Percentiles rank a stretch among this genome's conserved stretches.
These are phyloP conservation scores for Phoebastria nigripes DNA, from an alignment of 2,797 vertebrate genomes.

Conservation along the genomic window DNA sequence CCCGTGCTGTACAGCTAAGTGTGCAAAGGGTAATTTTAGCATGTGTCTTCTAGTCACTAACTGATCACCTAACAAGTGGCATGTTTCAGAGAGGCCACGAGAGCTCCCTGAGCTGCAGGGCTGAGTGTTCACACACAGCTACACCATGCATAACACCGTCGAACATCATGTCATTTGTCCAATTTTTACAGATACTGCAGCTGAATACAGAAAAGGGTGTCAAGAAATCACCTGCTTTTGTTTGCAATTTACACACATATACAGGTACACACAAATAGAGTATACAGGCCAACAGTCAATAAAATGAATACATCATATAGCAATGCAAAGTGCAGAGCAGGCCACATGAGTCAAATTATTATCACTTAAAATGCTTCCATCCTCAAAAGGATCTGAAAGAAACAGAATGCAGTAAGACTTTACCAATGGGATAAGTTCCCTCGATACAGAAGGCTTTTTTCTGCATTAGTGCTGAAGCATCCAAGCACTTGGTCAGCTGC, in stretches of 20 bases:
- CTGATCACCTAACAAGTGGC: background rate
- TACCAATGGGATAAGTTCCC: background rate
- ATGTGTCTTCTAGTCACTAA: background rate
- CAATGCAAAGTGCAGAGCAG: background rate
- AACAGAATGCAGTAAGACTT: background rate
- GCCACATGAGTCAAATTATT: background rate
- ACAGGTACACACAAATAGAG: background rate
- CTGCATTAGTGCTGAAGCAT: background rate
- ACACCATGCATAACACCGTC: background rate
- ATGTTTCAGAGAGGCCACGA: background rate
- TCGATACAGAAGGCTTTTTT: background rate
- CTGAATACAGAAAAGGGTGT: background rate
- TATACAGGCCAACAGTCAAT: background rate
- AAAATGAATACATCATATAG: background rate
- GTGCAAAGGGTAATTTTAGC: background rate
- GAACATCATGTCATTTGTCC: background rate
- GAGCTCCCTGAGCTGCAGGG: background rate
- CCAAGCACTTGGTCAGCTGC: background rate
- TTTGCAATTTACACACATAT: background rate
- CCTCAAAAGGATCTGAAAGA: background rate
- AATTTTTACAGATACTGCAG: background rate
- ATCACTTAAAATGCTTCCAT: background rate
- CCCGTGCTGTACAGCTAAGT: fast-evolving
- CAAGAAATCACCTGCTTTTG: background rate
- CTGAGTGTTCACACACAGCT: background rate